Base-by-base conservation (phyloP, 1,140 invertebrate species). In the Cyclina sinensis region DNA sequence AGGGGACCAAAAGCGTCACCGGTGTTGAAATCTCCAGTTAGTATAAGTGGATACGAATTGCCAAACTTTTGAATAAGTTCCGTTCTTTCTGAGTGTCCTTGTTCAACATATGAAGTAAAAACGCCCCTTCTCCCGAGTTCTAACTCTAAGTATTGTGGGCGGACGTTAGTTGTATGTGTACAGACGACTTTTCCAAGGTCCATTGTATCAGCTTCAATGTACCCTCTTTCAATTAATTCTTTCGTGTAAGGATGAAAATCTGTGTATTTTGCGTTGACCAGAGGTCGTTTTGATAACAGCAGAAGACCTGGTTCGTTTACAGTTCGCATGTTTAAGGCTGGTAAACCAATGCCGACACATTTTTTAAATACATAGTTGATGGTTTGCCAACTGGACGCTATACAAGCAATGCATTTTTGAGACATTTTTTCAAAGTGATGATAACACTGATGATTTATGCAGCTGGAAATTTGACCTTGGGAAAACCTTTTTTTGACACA, bases 111-210 rank as follows among this genome's bases (percentile, higher is more conserved):
- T 30, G 82, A 54, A 2, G 37, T 0, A 74, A 73, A 74, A 3
- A 30, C 48, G n/a, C 82, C 65, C 14, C 0, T 48, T 35, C 4
- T 5, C 1, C 5, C 11, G 12, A 73, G 48, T 16, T 73, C 48
- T 27, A 73, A 39, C 70, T 85, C 82, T 9, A 46, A 35, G 32
- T 85, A 85, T 37, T n/a, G 14, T 37, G 24, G 43, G 1, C 32
- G 2, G 24, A 16, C 51, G 24, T 73, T 30, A 0, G 82, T 85
- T 21, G n/a, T 51, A 57, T 85, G 82, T 16, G 82, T 85, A 46
- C 82, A 85, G 43, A 85, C 82, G 16, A 85, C 65, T 73, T 73
- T 85, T 54, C 82, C 82, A 35, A 85, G 51, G 27, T 74, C 82
- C 3, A 27, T 5, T 2, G 57, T 57, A 16, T 73, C 57, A 21